Conservation (phyloP, 2,113 vertebrate genomes). For the Naja naja region DNA sequence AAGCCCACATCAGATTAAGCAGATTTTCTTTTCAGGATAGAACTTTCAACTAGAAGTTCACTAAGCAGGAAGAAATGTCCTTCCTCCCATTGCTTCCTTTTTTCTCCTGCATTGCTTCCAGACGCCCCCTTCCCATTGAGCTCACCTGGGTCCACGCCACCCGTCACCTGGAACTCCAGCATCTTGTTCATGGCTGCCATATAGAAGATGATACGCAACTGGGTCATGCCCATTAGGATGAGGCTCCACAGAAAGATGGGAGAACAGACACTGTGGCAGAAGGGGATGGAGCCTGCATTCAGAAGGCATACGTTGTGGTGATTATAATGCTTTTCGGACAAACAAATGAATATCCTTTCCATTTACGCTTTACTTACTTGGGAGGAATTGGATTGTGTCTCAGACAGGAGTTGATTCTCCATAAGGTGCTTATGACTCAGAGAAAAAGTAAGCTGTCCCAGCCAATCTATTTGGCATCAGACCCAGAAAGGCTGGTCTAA, state of each 20-base stretch:
- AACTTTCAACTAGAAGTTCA: neutral
- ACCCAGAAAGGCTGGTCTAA: too few relatives aligned
- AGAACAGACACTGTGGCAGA: constrained; percentile 80
- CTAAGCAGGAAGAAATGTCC: neutral
- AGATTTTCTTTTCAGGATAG: neutral
- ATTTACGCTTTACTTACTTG: neutral
- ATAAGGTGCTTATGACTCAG: neutral
- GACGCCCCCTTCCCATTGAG: neutral
- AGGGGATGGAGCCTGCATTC: constrained; percentile 67
- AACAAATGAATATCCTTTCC: neutral
- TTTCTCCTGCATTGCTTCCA: neutral
- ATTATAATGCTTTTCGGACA: neutral
- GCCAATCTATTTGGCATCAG: neutral
- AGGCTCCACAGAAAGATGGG: constrained; percentile 91
- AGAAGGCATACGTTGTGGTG: neutral
- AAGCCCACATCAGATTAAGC: neutral
- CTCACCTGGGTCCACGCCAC: constrained; percentile 49
- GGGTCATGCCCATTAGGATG: constrained; percentile 87
- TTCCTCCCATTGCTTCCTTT: neutral
- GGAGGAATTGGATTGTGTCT: neutral
- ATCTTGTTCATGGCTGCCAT: constrained; percentile 94
- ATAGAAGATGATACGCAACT: constrained; percentile 88
- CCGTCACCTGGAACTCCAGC: constrained; percentile 80
- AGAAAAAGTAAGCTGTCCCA: neutral
- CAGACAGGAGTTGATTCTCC: neutral